Conservation (phyloP, 2,888 invertebrate species). For the Trisateles emortualis region DNA sequence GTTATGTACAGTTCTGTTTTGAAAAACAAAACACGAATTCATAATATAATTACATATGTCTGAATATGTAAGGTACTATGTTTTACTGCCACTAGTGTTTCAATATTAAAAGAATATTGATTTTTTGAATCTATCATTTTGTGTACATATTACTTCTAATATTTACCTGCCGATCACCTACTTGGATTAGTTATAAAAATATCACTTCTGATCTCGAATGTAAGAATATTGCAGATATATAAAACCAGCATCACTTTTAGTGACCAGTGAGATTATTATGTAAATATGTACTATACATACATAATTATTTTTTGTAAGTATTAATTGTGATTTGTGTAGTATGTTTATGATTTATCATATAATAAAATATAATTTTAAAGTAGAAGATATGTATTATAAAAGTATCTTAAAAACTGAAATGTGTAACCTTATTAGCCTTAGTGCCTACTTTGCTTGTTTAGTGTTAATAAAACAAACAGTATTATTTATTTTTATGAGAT, state of each 20-base stretch:
- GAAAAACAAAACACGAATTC: constrained; percentile 4
- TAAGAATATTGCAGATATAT: neutral
- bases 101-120: neutral
- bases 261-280: neutral
- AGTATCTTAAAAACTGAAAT: neutral
- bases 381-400: no score
- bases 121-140: no score
- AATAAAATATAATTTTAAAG: neutral
- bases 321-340: no score
- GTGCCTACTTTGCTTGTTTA: neutral
- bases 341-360: neutral
- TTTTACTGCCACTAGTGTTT: neutral
- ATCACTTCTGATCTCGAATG: constrained; percentile 5
- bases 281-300: neutral
- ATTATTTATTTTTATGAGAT: constrained; percentile 39
- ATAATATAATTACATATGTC: neutral
- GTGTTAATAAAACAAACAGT: constrained; percentile 38
- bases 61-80: no score
- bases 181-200: neutral
- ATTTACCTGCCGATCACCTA: neutral
- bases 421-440: neutral
- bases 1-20: constrained; percentile 1
- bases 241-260: neutral
- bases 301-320: neutral
- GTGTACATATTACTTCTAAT: neutral